Conservation (phyloP, 2,797 vertebrate species). For the Petrocephalus sullivani region DNA sequence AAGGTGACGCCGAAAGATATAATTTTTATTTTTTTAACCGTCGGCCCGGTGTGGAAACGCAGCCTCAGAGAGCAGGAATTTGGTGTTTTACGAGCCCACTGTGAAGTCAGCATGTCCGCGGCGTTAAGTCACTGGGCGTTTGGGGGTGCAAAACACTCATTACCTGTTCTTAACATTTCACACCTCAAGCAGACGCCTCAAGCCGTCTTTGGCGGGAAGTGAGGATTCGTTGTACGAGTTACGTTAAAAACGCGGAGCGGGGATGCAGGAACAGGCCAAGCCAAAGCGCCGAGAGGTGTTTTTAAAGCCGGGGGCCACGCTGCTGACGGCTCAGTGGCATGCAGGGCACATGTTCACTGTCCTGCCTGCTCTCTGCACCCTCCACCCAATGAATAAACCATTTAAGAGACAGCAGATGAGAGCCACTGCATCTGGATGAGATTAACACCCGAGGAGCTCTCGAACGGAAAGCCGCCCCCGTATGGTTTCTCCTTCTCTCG, state of each 20-base stretch:
- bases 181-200: background rate
- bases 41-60: conserved; percentile 34
- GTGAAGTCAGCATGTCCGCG: conserved; percentile 16
- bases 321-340: background rate
- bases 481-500: background rate
- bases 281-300: background rate
- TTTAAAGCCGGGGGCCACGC: background rate
- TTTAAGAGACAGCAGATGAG: background rate
- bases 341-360: background rate
- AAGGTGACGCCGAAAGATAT: background rate
- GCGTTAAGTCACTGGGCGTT: background rate
- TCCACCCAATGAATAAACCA: background rate
- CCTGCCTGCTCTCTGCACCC: background rate
- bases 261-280: background rate
- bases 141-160: background rate
- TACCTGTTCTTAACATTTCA: background rate
- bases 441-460: background rate
- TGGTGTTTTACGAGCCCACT: conserved; percentile 31
- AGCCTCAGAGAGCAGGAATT: conserved; percentile 41
- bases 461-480: background rate
- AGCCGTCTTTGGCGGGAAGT: background rate
- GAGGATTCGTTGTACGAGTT: background rate
- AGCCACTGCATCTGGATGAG: background rate
- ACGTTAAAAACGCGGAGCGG: background rate
- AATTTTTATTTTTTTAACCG: background rate